These are phyloP conservation scores for Hanleya hanleyi DNA, from an alignment of 2,888 invertebrate genomes.

Conservation along the genomic window DNA sequence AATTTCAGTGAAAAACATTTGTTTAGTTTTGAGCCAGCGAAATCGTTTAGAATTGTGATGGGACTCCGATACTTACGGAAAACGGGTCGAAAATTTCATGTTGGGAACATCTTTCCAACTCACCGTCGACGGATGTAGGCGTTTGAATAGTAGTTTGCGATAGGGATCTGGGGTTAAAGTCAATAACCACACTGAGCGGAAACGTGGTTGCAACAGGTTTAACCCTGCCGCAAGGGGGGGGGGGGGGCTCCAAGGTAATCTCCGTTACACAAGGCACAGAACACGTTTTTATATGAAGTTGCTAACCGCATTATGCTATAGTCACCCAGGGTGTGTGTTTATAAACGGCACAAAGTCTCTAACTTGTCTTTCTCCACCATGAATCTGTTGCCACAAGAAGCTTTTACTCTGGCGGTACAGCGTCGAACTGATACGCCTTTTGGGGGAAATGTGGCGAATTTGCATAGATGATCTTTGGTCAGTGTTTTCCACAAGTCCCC, in stretches of 20 bases:
- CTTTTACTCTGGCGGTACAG: not conserved
- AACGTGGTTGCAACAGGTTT: not conserved
- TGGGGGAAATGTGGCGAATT: not conserved
- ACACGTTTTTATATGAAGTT: slow-evolving; percentile 30
- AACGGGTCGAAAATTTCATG: no score
- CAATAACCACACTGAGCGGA: not conserved
- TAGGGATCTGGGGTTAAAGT: not conserved
- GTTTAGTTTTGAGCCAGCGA: no score
- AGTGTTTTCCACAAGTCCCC: not conserved
- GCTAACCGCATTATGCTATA: not conserved
- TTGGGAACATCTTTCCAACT: no score
- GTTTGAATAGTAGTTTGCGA: no score
- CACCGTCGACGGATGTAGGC: no score
- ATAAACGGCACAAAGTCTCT: not conserved
- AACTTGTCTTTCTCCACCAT: slow-evolving; percentile 16
- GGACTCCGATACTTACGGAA: no score
- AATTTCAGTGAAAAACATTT: no score
- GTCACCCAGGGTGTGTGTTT: not conserved
- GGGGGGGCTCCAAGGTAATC: not conserved
- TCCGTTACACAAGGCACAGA: slow-evolving; percentile 34
- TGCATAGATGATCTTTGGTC: not conserved
- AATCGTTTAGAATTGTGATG: no score
- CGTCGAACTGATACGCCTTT: no score
- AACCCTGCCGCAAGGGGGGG: not conserved
- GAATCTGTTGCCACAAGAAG: not conserved